Conservation (phyloP, 2,113 vertebrate species). For the Datnioides undecimradiatus region DNA sequence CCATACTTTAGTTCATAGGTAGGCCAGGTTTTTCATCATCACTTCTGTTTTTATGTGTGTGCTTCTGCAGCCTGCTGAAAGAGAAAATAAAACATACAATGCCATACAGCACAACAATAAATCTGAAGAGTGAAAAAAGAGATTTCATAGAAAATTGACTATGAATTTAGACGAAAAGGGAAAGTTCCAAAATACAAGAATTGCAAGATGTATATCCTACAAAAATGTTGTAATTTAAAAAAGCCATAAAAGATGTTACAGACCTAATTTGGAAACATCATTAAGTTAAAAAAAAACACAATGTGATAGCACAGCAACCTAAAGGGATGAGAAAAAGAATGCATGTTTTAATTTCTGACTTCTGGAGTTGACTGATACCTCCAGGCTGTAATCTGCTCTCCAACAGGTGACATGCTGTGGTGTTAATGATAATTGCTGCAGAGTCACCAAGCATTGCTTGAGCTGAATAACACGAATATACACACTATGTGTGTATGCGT, state of each 20-base stretch:
- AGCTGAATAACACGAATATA: background rate
- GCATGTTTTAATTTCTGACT: background rate
- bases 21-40: background rate
- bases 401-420: background rate
- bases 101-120: background rate
- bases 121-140: background rate
- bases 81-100: background rate
- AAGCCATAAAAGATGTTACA: background rate
- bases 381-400: background rate
- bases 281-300: background rate
- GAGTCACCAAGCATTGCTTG: background rate
- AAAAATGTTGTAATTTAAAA: background rate
- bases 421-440: background rate
- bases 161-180: too few relatives aligned
- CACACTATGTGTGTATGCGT: background rate
- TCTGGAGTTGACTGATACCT: background rate
- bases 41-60: background rate
- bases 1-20: background rate
- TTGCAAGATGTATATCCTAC: background rate
- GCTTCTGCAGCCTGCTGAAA: background rate
- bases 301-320: background rate
- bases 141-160: background rate
- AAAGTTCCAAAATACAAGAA: too few relatives aligned
- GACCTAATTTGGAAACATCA: background rate
- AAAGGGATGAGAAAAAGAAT: background rate